Conservation (phyloP, 2,113 vertebrate genomes). For the Perccottus glenii region DNA sequence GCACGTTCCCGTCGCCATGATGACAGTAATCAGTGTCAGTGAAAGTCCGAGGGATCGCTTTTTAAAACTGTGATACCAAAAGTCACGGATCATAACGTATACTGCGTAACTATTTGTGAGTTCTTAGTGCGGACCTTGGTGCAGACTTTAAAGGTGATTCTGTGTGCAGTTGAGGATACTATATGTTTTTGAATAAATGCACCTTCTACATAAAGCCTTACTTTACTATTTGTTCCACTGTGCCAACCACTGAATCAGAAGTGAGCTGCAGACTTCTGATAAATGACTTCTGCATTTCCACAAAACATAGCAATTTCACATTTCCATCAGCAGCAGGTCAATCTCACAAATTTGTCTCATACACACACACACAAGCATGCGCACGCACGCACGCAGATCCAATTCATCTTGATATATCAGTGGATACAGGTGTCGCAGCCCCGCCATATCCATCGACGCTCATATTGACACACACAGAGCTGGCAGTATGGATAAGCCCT, state of each 20-base stretch:
- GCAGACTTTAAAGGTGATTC: too few species aligned
- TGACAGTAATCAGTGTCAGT: too few species aligned
- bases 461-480: slow-evolving; percentile 29
- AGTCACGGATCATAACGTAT: too few species aligned
- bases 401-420: slow-evolving; percentile 60
- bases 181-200: not conserved
- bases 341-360: not conserved
- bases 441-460: slow-evolving; percentile 21
- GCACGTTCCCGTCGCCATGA: too few species aligned
- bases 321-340: slow-evolving; percentile 26
- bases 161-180: too few species aligned
- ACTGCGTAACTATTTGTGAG: too few species aligned
- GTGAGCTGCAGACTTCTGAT: slow-evolving; percentile 33
- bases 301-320: slow-evolving; percentile 48
- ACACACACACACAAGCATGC: not conserved
- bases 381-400: slow-evolving; percentile 20
- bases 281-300: slow-evolving; percentile 46
- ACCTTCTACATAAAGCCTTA: not conserved
- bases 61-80: too few species aligned
- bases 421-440: slow-evolving; percentile 45
- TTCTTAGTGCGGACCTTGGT: too few species aligned
- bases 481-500: slow-evolving; percentile 70
- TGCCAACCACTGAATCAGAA: slow-evolving; percentile 33
- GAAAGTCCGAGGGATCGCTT: too few species aligned
- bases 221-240: not conserved